A percentile compares a stretch with the other conserved stretches of the same genome.
These are phyloP conservation scores for Chascanopsetta lugubris DNA, from an alignment of 2,113 vertebrate species.

Conservation along the genomic window DNA sequence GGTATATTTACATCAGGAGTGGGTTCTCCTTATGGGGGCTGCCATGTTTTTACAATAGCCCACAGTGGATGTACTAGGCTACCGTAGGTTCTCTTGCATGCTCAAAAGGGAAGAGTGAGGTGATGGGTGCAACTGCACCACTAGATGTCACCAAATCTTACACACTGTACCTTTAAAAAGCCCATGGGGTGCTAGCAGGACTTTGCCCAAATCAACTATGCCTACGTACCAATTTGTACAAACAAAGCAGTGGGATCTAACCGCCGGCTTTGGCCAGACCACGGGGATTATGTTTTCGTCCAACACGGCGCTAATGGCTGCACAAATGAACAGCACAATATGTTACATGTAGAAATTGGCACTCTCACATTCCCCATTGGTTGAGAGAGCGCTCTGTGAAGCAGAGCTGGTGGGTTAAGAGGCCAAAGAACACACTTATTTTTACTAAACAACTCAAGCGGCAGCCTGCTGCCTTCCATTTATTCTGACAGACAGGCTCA, in stretches of 20 bases:
- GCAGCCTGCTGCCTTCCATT: slow-evolving; percentile 67
- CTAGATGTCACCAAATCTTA: too few species aligned
- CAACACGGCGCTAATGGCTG: slow-evolving; percentile 14
- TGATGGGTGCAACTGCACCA: too few species aligned
- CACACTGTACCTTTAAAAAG: background rate
- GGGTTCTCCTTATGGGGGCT: too few species aligned
- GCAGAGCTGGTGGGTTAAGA: slow-evolving; percentile 47
- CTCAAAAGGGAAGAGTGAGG: too few species aligned
- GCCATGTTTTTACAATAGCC: too few species aligned
- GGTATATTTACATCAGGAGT: too few species aligned
- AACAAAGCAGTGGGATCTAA: background rate
- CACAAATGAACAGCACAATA: slow-evolving; percentile 52
- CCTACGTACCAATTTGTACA: background rate
- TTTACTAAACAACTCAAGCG: slow-evolving; percentile 74
- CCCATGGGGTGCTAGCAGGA: background rate
- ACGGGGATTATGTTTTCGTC: slow-evolving; percentile 3
- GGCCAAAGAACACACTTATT: slow-evolving; percentile 80
- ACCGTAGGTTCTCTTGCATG: too few species aligned
- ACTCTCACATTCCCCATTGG: slow-evolving; percentile 61
- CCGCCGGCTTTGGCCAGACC: slow-evolving; percentile 1
- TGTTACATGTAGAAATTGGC: slow-evolving; percentile 64
- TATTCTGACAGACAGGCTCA: slow-evolving; percentile 70
- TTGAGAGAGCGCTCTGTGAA: slow-evolving; percentile 60
- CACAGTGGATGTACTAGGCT: too few species aligned
- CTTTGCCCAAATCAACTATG: background rate